Evolutionary conservation across 1,140 invertebrate species (phyloP), one percentile per base, ranked within the genome.

Genomic region (Scaptomyza montana): DNA sequence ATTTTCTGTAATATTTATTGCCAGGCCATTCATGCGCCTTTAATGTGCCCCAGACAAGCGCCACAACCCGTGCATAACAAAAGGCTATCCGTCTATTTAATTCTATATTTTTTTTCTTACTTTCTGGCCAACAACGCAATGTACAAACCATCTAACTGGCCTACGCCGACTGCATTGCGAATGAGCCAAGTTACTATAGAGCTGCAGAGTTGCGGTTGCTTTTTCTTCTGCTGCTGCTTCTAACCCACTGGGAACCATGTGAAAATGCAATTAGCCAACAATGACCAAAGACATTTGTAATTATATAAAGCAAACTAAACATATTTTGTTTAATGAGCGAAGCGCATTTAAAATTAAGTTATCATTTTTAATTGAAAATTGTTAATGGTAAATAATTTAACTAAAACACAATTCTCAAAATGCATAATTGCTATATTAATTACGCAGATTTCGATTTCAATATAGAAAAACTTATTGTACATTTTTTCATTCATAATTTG

Each of bases 41-140:
- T 87, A 89, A 89, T 89, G 84, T 89, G 84, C 79, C 84, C 84
- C 84, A 89, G 84, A 89, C 84, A 89, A 84, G 79, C 87, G 87
- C 84, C 84, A 86, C 84, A 80, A 77, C 84, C 74, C 77, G 66
- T 89, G 84, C 84, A 89, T 89, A 89, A 89, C 84, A 89, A 89
- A 76, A 66, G 77, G 78, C 78, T 64, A 64, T 55, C 39, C 12
- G 2, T 54, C 39, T 25, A 39, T 30, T 41, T 19, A 25, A 43
- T 41, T 53, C 19, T 62, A 66, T 6, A 25, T 25, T 1, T 25
- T 25, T 7, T 33, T 33, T 33, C 30, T 33, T 33, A 6, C 30
- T 33, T 33, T 33, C 36, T 41, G 72, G 80, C 61, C 73, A n/a
- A 36, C 39, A 43, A 80, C 66, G 72, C 76, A 79, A 61, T 57